phyloP scores from a whole-genome alignment of 2,113 vertebrate species.

The Syrmaticus mikado region DNA sequence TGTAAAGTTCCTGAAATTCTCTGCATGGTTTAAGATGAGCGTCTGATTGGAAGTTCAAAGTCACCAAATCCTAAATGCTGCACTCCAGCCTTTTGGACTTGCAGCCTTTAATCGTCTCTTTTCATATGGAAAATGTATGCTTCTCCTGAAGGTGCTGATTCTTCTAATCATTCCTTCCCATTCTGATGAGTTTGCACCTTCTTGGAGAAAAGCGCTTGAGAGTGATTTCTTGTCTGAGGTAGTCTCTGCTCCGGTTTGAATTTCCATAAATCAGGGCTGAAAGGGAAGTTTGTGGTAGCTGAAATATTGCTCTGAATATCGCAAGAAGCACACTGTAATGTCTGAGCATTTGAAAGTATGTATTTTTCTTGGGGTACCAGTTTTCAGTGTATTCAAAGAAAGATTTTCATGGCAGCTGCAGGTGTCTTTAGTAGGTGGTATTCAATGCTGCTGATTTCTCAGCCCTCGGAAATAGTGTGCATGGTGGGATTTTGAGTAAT shows the following conservation, averaged over 20 bases:
- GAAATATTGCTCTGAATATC: background rate
- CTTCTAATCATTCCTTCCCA: background rate
- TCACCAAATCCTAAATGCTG: background rate
- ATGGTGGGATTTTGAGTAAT: background rate
- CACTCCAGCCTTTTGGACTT: background rate
- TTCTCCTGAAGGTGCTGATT: conserved; percentile 30
- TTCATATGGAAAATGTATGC: conserved; percentile 4
- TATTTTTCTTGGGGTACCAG: background rate
- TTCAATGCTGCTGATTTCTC: background rate
- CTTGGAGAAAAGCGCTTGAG: background rate
- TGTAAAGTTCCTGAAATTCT: background rate
- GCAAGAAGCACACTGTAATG: background rate
- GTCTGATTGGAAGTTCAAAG: background rate
- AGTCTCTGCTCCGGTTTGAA: background rate
- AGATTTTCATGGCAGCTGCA: background rate
- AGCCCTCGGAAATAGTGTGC: background rate
- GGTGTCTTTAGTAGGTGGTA: background rate
- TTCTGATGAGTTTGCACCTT: conserved; percentile 24
- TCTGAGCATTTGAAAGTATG: fast-evolving
- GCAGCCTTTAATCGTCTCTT: background rate
- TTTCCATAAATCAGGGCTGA: conserved; percentile 19
- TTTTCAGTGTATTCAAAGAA: background rate
- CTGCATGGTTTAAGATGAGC: background rate
- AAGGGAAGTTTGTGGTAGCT: background rate
- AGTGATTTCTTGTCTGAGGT: conserved; percentile 1